Evolutionary conservation across 2,888 invertebrate species (phyloP).

Genomic region (Muschampia plurimacula): DNA sequence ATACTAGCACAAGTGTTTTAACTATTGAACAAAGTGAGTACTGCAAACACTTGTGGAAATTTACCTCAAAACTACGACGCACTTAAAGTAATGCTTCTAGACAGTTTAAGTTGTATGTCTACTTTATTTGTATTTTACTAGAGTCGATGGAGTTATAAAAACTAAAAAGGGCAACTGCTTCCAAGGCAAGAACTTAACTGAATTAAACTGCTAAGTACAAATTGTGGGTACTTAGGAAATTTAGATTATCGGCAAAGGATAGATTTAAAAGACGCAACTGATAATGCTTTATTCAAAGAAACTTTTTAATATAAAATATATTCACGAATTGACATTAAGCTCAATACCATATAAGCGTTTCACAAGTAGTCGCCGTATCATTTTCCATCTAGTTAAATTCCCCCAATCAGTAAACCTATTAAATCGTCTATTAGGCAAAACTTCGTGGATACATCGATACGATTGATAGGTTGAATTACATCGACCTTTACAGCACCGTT

Average conservation of each 20-base stretch:
- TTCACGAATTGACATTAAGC: conserved; percentile 10
- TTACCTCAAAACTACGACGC: conserved; percentile 35
- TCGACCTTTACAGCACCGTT: conserved; percentile 36
- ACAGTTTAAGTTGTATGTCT: conserved; percentile 28
- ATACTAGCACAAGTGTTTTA: conserved; percentile 46
- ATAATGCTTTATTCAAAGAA: background rate
- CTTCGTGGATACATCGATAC: conserved; percentile 29
- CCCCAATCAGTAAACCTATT: conserved; percentile 26
- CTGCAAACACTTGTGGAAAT: conserved; percentile 40
- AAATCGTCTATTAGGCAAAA: conserved; percentile 27
- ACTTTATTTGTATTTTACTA: conserved; percentile 4
- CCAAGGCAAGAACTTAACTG: background rate
- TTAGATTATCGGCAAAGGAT: background rate
- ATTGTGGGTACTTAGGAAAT: background rate
- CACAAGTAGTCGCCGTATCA: conserved; percentile 1
- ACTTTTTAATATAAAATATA: background rate
- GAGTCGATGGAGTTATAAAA: background rate
- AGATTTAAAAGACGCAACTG: background rate
- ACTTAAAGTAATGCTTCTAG: conserved; percentile 24
- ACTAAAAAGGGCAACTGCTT: background rate
- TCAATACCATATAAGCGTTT: background rate
- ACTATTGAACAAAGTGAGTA: conserved; percentile 41
- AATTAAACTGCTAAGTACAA: background rate
- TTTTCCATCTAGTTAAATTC: conserved; percentile 21
- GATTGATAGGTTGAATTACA: conserved; percentile 38